These are phyloP conservation scores for Agonopterix alstromeriana DNA, from an alignment of 2,888 invertebrate genomes.

Conservation along the genomic window DNA sequence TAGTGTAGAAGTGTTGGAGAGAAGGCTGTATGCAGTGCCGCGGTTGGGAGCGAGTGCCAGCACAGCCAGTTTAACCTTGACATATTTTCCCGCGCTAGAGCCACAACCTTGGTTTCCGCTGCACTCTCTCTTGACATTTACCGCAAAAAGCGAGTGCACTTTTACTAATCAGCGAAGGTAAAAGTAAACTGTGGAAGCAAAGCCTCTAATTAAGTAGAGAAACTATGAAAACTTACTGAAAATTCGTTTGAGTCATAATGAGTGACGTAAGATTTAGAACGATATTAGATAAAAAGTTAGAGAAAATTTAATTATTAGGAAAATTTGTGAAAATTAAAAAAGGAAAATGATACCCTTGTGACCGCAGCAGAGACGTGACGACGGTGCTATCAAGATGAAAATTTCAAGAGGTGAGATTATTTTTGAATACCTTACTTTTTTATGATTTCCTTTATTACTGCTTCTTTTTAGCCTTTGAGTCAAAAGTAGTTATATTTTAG, in stretches of 20 bases:
- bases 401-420: constrained; percentile 46
- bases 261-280: constrained; percentile 1
- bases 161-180: constrained; percentile 28
- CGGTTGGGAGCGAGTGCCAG: constrained; percentile 30
- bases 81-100: constrained; percentile 69
- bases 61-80: constrained; percentile 57
- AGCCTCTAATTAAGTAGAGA: neutral
- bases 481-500: too few relatives aligned
- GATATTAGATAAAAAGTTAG: constrained; percentile 4
- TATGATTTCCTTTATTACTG: too few relatives aligned
- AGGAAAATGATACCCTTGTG: constrained; percentile 42
- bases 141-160: constrained; percentile 45
- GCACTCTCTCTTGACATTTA: constrained; percentile 66
- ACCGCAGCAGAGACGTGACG: constrained; percentile 30
- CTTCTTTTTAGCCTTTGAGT: too few relatives aligned
- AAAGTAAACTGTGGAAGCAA: neutral
- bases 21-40: constrained; percentile 47
- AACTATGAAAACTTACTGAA: neutral
- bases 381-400: constrained; percentile 49
- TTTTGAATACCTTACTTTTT: neutral
- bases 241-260: constrained; percentile 2
- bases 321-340: constrained; percentile 9
- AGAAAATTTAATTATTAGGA: constrained; percentile 11
- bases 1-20: constrained; percentile 25
- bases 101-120: constrained; percentile 63